Evolutionary conservation across 1,140 invertebrate genomes (phyloP).

Genomic region (Zaprionus taronus): DNA sequence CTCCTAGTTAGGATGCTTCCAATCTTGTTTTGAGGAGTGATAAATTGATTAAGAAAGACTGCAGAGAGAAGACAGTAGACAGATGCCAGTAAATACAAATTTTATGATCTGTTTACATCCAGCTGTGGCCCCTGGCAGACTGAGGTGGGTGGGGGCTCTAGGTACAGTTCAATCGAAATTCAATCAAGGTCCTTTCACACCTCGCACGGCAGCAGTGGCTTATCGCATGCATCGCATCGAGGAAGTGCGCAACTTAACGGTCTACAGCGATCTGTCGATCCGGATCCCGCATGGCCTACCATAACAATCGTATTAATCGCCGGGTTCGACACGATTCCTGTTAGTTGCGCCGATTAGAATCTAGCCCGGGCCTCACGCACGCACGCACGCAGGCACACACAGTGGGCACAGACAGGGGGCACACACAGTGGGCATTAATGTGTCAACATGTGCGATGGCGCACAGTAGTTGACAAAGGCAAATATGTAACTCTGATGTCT

Average conservation of each 20-base stretch:
- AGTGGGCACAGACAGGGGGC: constrained; percentile 31
- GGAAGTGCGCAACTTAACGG: constrained; percentile 53
- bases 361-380: constrained; percentile 66
- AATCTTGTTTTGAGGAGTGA: not conserved
- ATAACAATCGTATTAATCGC: constrained; percentile 70
- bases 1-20: not conserved
- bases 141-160: not conserved
- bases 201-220: constrained; percentile 29
- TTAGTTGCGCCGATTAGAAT: constrained; percentile 80
- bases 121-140: constrained; percentile 53
- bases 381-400: constrained; percentile 16
- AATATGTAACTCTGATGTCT: constrained; percentile 58
- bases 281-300: constrained; percentile 42
- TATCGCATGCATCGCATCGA: constrained; percentile 45
- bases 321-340: constrained; percentile 72
- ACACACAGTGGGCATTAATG: constrained; percentile 65
- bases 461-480: constrained; percentile 36
- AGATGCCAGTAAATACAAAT: constrained; percentile 33
- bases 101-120: constrained; percentile 74
- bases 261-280: not conserved
- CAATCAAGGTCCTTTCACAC: constrained; percentile 62
- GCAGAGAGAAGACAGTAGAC: not conserved
- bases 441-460: constrained; percentile 77
- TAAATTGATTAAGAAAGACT: not conserved
- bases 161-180: constrained; percentile 47